Conservation (phyloP, 2,888 invertebrate species). For the Phyto melanocephala region DNA sequence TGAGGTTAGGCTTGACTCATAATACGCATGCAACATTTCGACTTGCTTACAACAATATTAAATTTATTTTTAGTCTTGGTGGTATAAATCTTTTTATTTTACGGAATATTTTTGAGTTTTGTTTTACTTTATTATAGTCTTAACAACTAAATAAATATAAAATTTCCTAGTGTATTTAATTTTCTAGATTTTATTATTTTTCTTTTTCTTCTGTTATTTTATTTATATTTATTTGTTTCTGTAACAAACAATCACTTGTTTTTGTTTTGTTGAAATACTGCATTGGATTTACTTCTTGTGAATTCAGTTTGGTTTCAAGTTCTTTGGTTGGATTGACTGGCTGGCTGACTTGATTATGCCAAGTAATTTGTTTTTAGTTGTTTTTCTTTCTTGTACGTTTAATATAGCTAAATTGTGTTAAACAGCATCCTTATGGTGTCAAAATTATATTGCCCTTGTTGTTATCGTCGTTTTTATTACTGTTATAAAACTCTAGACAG, state of each 20-base stretch:
- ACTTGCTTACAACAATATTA: not conserved
- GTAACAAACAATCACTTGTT: conserved; percentile 11
- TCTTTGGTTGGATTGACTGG: not conserved
- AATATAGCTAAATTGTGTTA: not conserved
- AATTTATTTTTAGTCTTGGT: not conserved
- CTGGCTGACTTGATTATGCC: not conserved
- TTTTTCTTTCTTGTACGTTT: not conserved
- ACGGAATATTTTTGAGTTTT: not conserved
- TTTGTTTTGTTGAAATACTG: not conserved
- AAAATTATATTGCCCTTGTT: not conserved
- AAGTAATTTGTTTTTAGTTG: conserved; percentile 21
- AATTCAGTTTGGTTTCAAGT: not conserved
- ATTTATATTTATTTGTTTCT: not conserved
- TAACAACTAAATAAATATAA: conserved; percentile 6
- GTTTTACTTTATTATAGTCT: not conserved
- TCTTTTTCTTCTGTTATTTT: not conserved
- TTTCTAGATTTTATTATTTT: conserved; percentile 17
- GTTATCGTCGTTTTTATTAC: not conserved
- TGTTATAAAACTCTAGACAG: not conserved
- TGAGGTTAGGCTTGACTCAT: not conserved
- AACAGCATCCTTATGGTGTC: not conserved
- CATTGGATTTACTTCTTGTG: not conserved
- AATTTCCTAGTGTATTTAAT: not conserved
- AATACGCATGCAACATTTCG: not conserved
- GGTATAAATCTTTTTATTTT: not conserved